Evolutionary conservation across 2,888 invertebrate genomes (phyloP), one percentile per base, ranked within the genome.

Genomic region (Litoditis marina): DNA sequence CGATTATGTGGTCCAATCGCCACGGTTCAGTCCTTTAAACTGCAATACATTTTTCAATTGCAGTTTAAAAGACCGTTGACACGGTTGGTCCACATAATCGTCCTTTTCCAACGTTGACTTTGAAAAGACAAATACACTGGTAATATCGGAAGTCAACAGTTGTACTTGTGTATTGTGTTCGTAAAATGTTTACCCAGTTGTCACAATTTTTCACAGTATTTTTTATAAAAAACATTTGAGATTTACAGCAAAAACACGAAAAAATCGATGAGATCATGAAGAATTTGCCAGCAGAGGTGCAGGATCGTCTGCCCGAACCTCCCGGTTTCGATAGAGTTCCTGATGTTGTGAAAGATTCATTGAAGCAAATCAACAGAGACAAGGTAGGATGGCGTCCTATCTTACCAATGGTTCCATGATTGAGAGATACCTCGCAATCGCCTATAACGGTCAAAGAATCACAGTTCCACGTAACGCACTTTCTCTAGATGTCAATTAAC

Each of bases 291-390:
- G 73, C 67, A 5, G 80, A 80, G 50, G 53, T 78, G 31, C 72
- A 76, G 44, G 78, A 79, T 34, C 61, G 71, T 28, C 73, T 80
- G 22, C 80, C 80, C 25, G 68, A 74, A 22, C 79, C 79, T 27
- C 80, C 80, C 32, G 80, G 79, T 42, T 79, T 80, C 62, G 61
- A 71, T 2, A 64, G 70, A 42, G 62, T 79, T 28, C 79, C 79
- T 6, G 69, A 64, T 27, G 66, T 75, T 31, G 74, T 77, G 27
- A 75, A 76, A 55, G 52, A 66, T 25, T 49, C 63, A 16, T 65
- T 80, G 52, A 80, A 79, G 68, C 36, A 60, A 16, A 71, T 80
- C 39, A 74, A 77, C 55, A 68, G 77, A 11, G 74, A 76, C 47
- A 67, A 67, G 60, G 65, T 57, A 51, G n/a, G n/a, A n/a, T n/a